A percentile compares a stretch with the other conserved stretches of the same genome.
Conservation (phyloP, 2,888 invertebrate species). For the Drosophila mettleri region DNA sequence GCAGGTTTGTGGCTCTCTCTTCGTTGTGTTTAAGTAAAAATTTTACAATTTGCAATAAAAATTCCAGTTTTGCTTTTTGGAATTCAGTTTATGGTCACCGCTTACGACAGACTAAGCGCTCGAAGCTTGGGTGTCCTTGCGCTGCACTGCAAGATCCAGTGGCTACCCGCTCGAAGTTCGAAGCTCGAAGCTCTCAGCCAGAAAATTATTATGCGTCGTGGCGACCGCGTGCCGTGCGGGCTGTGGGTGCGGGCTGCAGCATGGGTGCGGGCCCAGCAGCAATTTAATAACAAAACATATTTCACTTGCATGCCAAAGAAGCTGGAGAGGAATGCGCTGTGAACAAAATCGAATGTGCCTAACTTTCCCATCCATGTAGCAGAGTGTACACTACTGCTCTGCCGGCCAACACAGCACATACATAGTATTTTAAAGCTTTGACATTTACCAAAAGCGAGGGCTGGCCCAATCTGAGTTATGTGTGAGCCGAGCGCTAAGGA, state of each 20-base stretch:
- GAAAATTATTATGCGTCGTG: conserved; percentile 74
- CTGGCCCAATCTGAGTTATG: conserved; percentile 14
- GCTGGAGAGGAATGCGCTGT: conserved; percentile 67
- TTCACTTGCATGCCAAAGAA: conserved; percentile 76
- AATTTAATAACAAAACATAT: conserved; percentile 81
- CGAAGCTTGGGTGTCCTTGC: conserved; percentile 32
- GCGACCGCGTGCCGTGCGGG: conserved; percentile 20
- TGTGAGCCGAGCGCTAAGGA: conserved; percentile 16
- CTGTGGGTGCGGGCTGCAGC: conserved; percentile 15
- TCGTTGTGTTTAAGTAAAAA: conserved; percentile 68
- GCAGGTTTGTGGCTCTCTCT: conserved; percentile 24
- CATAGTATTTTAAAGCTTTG: conserved; percentile 68
- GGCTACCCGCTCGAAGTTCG: conserved; percentile 48
- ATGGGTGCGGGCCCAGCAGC: conserved; percentile 64
- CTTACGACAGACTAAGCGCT: conserved; percentile 31
- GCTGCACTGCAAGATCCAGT: conserved; percentile 26
- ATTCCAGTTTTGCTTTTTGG: conserved; percentile 77
- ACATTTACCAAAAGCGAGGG: conserved; percentile 50
- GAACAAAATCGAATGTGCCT: conserved; percentile 51
- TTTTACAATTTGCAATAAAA: conserved; percentile 80
- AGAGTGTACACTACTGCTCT: conserved; percentile 21
- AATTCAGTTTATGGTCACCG: conserved; percentile 62
- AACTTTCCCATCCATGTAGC: conserved; percentile 35
- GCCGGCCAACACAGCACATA: not conserved
- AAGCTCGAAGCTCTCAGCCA: conserved; percentile 63